Evolutionary conservation across 2,113 vertebrate species (phyloP).

Genomic region (Macrotis lagotis): DNA sequence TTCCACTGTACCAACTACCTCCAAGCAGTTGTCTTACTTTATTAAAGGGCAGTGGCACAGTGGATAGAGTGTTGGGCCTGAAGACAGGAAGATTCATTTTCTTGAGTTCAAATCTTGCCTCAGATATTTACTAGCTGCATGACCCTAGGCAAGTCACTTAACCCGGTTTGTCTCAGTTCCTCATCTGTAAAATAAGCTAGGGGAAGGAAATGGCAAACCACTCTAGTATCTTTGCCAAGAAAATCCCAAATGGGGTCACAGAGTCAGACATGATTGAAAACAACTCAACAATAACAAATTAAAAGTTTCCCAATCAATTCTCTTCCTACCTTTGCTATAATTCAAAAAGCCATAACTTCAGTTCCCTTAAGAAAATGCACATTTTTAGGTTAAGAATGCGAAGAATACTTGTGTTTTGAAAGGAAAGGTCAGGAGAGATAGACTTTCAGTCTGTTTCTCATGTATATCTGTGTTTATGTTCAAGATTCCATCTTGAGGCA

Average conservation of each 20-base stretch:
- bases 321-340: neutral
- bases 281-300: neutral
- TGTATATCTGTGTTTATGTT: neutral
- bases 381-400: conserved; percentile 28
- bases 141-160: neutral
- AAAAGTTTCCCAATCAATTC: neutral
- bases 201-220: neutral
- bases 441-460: neutral
- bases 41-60: neutral
- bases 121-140: neutral
- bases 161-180: neutral
- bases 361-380: neutral
- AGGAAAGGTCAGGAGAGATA: neutral
- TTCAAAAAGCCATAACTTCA: neutral
- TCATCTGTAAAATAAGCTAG: neutral
- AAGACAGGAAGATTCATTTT: neutral
- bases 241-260: neutral
- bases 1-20: neutral
- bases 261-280: neutral
- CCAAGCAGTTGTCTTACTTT: neutral
- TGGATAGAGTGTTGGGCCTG: too few species aligned
- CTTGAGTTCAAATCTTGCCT: neutral
- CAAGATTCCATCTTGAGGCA: neutral
- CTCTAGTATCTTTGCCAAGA: neutral
- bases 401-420: conserved; percentile 12